Conservation (phyloP, 1,140 invertebrate species). For the Scaptomyza pallida region DNA sequence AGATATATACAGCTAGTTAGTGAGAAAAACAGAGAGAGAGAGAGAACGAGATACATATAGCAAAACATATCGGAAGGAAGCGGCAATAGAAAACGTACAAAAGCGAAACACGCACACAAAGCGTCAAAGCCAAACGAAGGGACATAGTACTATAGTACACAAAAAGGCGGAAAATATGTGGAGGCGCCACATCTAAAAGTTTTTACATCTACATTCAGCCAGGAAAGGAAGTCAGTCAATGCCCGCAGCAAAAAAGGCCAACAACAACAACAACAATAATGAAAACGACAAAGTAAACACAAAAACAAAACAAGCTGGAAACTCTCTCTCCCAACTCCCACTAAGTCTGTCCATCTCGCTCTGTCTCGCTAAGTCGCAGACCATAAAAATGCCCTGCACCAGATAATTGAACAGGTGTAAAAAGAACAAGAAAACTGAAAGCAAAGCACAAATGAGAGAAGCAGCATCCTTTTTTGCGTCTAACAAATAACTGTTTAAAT, state of each 20-base stretch:
- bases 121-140: constrained; percentile 3
- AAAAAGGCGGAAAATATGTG: constrained; percentile 13
- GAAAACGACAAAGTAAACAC: constrained; percentile 77
- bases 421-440: constrained; percentile 13
- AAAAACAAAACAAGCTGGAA: constrained; percentile 61
- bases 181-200: constrained; percentile 40
- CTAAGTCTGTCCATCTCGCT: neutral
- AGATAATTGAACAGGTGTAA: constrained; percentile 49
- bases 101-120: constrained; percentile 68
- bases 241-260: constrained; percentile 70
- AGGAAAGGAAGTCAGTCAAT: constrained; percentile 80
- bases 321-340: neutral
- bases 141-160: neutral
- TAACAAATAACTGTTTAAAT: constrained; percentile 18
- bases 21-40: constrained; percentile 38
- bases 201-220: constrained; percentile 14
- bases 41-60: constrained; percentile 18
- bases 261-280: too few relatives aligned
- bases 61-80: constrained; percentile 73
- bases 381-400: constrained; percentile 38
- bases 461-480: constrained; percentile 33
- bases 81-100: constrained; percentile 70
- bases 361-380: neutral
- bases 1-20: constrained; percentile 43
- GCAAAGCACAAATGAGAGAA: constrained; percentile 25